Evolutionary conservation across 1,140 invertebrate species (phyloP).

Genomic region (Alviniconcha marisindica): DNA sequence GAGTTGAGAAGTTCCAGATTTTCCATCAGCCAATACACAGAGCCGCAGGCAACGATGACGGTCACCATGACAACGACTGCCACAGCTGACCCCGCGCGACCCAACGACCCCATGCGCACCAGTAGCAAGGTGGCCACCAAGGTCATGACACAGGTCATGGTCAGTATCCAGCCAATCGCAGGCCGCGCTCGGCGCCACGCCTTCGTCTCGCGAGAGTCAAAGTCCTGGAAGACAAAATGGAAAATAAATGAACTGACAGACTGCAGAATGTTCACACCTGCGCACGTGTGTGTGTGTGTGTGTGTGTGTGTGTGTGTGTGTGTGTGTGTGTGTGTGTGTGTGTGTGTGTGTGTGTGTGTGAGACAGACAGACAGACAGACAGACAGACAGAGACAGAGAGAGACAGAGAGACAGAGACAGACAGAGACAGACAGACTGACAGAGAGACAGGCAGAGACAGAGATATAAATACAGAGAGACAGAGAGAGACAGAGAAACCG

Average conservation of each 20-base stretch:
- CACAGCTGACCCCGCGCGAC: background rate
- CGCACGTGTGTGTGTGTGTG: background rate
- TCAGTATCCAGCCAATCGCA: background rate
- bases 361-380: too few relatives aligned
- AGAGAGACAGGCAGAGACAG: too few relatives aligned
- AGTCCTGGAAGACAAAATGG: background rate
- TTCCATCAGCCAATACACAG: background rate
- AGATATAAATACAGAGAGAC: too few relatives aligned
- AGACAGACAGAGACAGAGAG: too few relatives aligned
- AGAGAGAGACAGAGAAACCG: too few relatives aligned
- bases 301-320: background rate
- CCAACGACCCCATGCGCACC: background rate
- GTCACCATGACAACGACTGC: background rate
- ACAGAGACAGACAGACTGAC: too few relatives aligned
- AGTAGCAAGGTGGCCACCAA: background rate
- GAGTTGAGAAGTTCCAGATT: slow-evolving; percentile 12
- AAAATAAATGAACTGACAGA: background rate
- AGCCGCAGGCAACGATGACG: background rate
- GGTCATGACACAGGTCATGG: background rate
- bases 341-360: background rate
- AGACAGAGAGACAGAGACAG: too few relatives aligned
- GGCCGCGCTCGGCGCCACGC: background rate
- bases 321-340: background rate
- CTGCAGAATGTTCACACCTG: background rate
- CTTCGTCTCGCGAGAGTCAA: background rate